Evolutionary conservation across 2,888 invertebrate genomes (phyloP), one percentile per base, ranked within the genome.

Genomic region (Philhelius pedissequus): DNA sequence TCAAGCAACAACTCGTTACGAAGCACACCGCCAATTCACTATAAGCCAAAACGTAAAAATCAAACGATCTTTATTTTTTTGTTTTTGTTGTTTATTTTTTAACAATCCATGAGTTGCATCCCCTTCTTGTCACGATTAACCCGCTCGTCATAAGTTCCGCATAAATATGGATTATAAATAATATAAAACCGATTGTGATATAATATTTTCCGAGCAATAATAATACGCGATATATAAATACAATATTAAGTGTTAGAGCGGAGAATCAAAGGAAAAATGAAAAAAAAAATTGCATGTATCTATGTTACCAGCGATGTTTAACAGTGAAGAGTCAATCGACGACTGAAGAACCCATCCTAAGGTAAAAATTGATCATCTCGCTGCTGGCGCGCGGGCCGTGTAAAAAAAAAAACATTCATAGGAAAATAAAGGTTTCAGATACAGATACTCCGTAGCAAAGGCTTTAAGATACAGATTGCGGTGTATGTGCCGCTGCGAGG

Each of bases 331-430:
- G 84, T 75, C 84, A 75, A 75, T 84, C 84, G 80, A 80, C 84
- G 80, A 84, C 84, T 84, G 84, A 84, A 84, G 84, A 84, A 84
- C 84, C 71, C 75, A 80, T 80, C 75, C 58, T 52, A 71, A 80
- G 71, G 84, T 75, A 80, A 84, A 80, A 84, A 84, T 84, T 84
- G 84, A 84, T 84, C 84, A 84, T 84, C 84, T 84, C 58, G 70
- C 75, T 68, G 68, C n/a, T n/a, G n/a, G n/a, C n/a, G 32, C 32
- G 71, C 80, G 20, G 25, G 60, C 64, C 45, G 69, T 83, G 79
- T 74, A 75, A 79, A 74, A 76, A 81, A 38, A 25, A 4, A 66
- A 30, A 64, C 62, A 71, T 64, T 73, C 78, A 64, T 74, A 74
- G 79, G 32, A 62, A 71, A 84, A 73, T 43, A 78, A 83, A 80